These are phyloP conservation scores for Pipa parva DNA, from an alignment of 2,113 vertebrate genomes.

Conservation along the genomic window DNA sequence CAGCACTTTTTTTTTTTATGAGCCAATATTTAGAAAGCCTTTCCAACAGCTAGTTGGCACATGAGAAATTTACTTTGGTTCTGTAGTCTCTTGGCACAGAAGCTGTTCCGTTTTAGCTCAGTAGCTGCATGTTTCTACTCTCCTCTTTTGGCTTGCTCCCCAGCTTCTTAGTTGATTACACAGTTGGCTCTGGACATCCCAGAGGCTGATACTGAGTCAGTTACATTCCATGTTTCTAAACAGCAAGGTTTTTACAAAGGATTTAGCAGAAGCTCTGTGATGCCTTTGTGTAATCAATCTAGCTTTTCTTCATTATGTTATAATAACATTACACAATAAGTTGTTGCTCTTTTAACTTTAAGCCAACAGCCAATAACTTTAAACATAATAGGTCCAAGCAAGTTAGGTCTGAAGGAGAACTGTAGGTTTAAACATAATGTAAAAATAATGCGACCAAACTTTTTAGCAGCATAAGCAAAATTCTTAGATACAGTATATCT, in stretches of 20 bases:
- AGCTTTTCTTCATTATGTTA: background rate
- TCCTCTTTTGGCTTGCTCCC: slow-evolving; percentile 54
- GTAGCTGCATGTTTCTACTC: slow-evolving; percentile 49
- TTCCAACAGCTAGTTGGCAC: slow-evolving; percentile 61
- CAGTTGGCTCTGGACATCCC: slow-evolving; percentile 45
- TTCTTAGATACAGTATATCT: too few species aligned
- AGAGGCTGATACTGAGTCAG: slow-evolving; percentile 39
- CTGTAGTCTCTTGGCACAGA: slow-evolving; percentile 62
- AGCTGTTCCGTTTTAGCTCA: slow-evolving; percentile 48
- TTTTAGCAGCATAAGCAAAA: too few species aligned
- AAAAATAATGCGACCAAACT: too few species aligned
- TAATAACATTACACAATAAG: background rate
- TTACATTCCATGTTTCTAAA: slow-evolving; percentile 44
- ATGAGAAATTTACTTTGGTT: slow-evolving; percentile 51
- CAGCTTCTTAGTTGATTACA: slow-evolving; percentile 51
- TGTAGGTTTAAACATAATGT: too few species aligned
- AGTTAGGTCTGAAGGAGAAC: too few species aligned
- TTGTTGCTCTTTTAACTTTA: background rate
- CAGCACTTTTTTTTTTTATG: background rate
- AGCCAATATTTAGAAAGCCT: slow-evolving; percentile 46
- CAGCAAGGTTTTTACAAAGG: slow-evolving; percentile 26
- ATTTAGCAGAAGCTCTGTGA: slow-evolving; percentile 16
- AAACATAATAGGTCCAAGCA: background rate
- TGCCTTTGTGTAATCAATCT: slow-evolving; percentile 19
- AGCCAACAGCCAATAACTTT: background rate